These are phyloP conservation scores for Odontophorus gujanensis DNA, from an alignment of 2,113 vertebrate species.

Conservation along the genomic window DNA sequence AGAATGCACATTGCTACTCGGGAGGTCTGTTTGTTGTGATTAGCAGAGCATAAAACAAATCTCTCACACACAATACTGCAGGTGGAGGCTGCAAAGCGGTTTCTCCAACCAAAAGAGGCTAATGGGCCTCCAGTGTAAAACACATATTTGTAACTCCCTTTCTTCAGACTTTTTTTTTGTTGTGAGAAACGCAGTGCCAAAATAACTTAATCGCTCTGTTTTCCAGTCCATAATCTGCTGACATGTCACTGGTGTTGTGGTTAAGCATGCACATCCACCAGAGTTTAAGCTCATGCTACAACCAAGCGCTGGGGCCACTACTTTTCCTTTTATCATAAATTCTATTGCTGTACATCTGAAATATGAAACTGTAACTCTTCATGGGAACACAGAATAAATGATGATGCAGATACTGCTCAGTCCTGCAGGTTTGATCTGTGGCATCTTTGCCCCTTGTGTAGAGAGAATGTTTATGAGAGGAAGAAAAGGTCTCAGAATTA, in stretches of 20 bases:
- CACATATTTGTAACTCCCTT: conserved; percentile 67
- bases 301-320: background rate
- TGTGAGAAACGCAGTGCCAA: conserved; percentile 69
- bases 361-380: background rate
- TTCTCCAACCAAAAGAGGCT: conserved; percentile 60
- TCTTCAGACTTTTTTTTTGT: conserved; percentile 70
- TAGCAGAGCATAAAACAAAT: conserved; percentile 77
- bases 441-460: background rate
- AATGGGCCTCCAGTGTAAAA: conserved; percentile 76
- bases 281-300: conserved; percentile 21
- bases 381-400: background rate
- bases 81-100: conserved; percentile 75
- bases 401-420: background rate
- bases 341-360: background rate
- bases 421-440: background rate
- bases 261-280: conserved; percentile 49
- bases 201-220: conserved; percentile 71
- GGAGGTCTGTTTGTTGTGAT: conserved; percentile 85
- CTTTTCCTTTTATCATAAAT: background rate
- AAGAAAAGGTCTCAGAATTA: background rate
- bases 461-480: background rate
- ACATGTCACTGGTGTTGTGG: conserved; percentile 40
- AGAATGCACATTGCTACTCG: conserved; percentile 78
- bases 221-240: conserved; percentile 65
- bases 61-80: conserved; percentile 76